Percentiles rank a stretch among this genome's conserved stretches.
Evolutionary conservation across 2,888 invertebrate genomes (phyloP).

Genomic region (Apodemia mormo): DNA sequence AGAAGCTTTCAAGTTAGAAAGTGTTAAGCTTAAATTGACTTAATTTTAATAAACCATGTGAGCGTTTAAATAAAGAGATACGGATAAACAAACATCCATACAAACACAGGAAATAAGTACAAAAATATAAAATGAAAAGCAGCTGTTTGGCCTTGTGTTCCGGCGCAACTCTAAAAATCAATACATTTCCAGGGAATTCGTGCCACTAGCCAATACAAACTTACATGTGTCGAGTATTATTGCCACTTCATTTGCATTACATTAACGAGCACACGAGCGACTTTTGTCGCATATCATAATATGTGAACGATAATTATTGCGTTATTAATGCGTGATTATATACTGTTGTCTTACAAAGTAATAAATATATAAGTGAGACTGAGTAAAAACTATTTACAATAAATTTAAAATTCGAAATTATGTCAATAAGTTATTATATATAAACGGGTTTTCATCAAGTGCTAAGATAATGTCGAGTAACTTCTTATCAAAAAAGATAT

Average conservation of each 20-base stretch:
- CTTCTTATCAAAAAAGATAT: too few relatives aligned
- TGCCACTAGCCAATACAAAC: conserved; percentile 10
- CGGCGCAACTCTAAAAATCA: conserved; percentile 26
- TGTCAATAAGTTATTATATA: too few relatives aligned
- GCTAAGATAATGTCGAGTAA: too few relatives aligned
- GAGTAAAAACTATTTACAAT: too few relatives aligned
- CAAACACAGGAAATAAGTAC: not conserved
- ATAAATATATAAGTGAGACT: too few relatives aligned
- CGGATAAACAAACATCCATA: conserved; percentile 2
- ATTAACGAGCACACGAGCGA: not conserved
- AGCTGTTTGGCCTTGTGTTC: conserved; percentile 30
- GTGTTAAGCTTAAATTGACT: too few relatives aligned
- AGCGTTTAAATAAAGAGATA: not conserved
- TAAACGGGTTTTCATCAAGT: too few relatives aligned
- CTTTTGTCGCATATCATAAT: not conserved
- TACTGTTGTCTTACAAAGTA: too few relatives aligned
- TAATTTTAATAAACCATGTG: not conserved
- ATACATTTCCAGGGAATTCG: conserved; percentile 26
- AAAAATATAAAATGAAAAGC: conserved; percentile 19
- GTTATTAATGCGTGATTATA: too few relatives aligned
- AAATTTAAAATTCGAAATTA: too few relatives aligned
- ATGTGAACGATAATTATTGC: too few relatives aligned
- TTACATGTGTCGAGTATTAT: conserved; percentile 16
- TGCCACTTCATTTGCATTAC: conserved; percentile 16
- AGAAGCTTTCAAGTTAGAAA: too few relatives aligned